Conservation (phyloP, 2,797 vertebrate genomes). For the Rousettus madagascariensis region DNA sequence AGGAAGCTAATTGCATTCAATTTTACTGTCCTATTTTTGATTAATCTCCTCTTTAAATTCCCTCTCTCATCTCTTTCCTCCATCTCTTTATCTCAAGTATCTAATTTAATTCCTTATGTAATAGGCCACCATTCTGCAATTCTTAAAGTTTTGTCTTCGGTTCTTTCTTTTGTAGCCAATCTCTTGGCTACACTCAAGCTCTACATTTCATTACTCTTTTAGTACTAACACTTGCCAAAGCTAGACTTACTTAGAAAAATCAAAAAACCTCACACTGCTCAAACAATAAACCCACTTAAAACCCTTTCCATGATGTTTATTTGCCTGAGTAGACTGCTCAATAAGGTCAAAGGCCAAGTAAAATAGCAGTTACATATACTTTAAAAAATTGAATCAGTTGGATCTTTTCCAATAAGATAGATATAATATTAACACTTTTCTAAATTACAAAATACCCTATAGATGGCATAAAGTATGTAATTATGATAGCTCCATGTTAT, state of each 20-base stretch:
- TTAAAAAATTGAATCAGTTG: not conserved
- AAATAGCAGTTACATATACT: not conserved
- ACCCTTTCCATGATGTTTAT: not conserved
- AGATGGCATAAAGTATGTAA: not conserved
- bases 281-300: not conserved
- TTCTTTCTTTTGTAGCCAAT: not conserved
- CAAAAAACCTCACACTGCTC: not conserved
- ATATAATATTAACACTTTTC: not conserved
- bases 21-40: not conserved
- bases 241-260: not conserved
- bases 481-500: not conserved
- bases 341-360: not conserved
- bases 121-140: not conserved
- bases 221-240: not conserved
- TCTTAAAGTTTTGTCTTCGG: not conserved
- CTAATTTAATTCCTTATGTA: not conserved
- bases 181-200: not conserved
- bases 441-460: not conserved
- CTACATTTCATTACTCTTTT: not conserved
- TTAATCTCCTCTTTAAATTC: not conserved
- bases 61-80: not conserved
- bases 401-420: not conserved
- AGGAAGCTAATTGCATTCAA: not conserved
- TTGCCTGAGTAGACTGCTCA: not conserved
- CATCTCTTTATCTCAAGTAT: not conserved